phyloP scores from a whole-genome alignment of 2,113 vertebrate genomes.

The Grammomys surdaster region DNA sequence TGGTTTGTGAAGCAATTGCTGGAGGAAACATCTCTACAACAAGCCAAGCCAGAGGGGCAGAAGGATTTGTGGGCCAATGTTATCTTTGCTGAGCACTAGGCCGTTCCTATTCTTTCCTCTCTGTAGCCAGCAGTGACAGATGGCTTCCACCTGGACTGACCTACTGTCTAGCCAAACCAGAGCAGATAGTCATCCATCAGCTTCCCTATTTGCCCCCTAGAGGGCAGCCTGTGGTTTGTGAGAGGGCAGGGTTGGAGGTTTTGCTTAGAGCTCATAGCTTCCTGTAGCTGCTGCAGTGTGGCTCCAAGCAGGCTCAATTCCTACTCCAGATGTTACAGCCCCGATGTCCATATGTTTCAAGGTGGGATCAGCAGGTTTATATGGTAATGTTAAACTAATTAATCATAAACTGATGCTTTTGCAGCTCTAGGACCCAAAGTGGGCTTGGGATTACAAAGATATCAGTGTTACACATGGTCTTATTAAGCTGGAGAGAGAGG shows the following conservation, averaged over 20 bases:
- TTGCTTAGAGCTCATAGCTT: conserved; percentile 37
- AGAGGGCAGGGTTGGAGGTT: conserved; percentile 54
- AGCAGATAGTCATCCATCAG: conserved; percentile 67
- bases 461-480: conserved; percentile 19
- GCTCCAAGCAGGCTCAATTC: conserved; percentile 71
- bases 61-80: conserved; percentile 53
- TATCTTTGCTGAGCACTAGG: conserved; percentile 55
- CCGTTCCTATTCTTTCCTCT: conserved; percentile 33
- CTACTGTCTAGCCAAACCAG: conserved; percentile 58
- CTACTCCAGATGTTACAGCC: conserved; percentile 68
- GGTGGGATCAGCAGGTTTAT: conserved; percentile 78
- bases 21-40: conserved; percentile 59
- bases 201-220: conserved; percentile 11
- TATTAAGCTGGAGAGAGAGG: conserved; percentile 6
- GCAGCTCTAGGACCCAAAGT: conserved; percentile 55
- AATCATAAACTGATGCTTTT: conserved; percentile 77
- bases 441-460: conserved; percentile 37
- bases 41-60: conserved; percentile 61
- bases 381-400: conserved; percentile 76
- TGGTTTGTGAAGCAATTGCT: conserved; percentile 79
- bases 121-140: conserved; percentile 61
- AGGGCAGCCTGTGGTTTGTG: conserved; percentile 43
- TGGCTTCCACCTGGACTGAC: conserved; percentile 79
- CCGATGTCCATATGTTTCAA: conserved; percentile 76
- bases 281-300: background rate